Conservation (phyloP, 2,113 vertebrate genomes). For the Coreoperca whiteheadi region DNA sequence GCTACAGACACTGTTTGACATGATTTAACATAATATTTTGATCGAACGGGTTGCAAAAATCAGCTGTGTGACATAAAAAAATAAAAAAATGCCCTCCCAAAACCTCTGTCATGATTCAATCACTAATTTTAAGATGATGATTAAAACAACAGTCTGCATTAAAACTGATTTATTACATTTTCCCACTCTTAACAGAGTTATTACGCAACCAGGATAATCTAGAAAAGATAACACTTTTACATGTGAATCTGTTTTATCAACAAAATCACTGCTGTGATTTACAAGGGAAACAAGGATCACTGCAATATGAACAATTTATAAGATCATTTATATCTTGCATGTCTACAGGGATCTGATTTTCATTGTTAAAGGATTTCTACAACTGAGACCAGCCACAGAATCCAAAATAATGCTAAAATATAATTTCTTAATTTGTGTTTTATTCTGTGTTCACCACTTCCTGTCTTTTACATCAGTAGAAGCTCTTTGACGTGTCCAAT, state of each 20-base stretch:
- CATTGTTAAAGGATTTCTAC: neutral
- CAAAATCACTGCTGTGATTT: neutral
- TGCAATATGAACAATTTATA: neutral
- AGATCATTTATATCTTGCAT: neutral
- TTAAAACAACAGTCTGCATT: neutral
- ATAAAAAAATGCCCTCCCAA: neutral
- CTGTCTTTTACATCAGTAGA: neutral
- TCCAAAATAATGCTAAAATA: neutral
- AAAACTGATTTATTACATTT: conserved; percentile 1
- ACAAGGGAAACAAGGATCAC: neutral
- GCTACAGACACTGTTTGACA: too few relatives aligned
- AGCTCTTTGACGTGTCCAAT: neutral
- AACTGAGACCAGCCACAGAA: neutral
- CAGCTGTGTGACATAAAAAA: neutral
- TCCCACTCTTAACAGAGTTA: neutral
- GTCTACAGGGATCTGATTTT: neutral
- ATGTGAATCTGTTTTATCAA: neutral
- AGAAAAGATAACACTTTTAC: too few relatives aligned
- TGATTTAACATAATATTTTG: too few relatives aligned
- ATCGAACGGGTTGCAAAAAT: too few relatives aligned
- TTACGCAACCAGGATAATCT: neutral
- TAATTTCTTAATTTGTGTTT: neutral
- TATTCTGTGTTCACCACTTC: conserved; percentile 2
- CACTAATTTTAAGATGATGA: neutral
- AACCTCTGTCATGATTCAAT: neutral